Percentiles rank a stretch among this genome's conserved stretches.
Evolutionary conservation across 1,140 invertebrate genomes (phyloP).

Genomic region (Lordiphosa stackelbergi): DNA sequence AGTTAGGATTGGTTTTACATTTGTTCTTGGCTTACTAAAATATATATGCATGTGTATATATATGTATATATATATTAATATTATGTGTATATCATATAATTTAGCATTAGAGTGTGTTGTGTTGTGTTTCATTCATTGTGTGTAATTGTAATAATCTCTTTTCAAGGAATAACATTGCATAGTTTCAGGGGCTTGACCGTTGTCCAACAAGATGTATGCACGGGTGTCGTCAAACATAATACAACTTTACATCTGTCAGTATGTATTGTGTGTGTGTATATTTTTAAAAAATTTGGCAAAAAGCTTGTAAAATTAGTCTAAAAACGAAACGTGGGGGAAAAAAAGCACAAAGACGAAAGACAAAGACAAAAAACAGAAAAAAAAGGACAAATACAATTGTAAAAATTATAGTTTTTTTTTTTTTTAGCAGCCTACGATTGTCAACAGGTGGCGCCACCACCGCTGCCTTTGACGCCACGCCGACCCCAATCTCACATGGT

Average conservation of each 20-base stretch:
- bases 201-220: conserved; percentile 46
- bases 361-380: conserved; percentile 33
- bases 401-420: conserved; percentile 20
- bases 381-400: conserved; percentile 9
- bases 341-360: conserved; percentile 27
- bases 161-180: conserved; percentile 75
- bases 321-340: conserved; percentile 51
- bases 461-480: conserved; percentile 63
- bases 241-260: conserved; percentile 17
- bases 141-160: conserved; percentile 72
- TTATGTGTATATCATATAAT: conserved; percentile 15
- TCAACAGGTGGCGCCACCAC: conserved; percentile 69
- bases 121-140: conserved; percentile 14
- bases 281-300: conserved; percentile 67
- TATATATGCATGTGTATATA: conserved; percentile 48
- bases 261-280: conserved; percentile 16
- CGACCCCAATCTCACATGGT: conserved; percentile 65
- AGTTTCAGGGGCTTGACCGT: conserved; percentile 51
- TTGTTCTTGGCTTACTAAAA: conserved; percentile 71
- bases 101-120: conserved; percentile 22
- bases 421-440: conserved; percentile 46
- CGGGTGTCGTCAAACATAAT: conserved; percentile 53
- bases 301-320: conserved; percentile 74
- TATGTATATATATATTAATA: conserved; percentile 40
- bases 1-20: conserved; percentile 63